A percentile compares a stretch with the other conserved stretches of the same genome.
phyloP scores from a whole-genome alignment of 2,797 vertebrate species.

The Erpetoichthys calabaricus region DNA sequence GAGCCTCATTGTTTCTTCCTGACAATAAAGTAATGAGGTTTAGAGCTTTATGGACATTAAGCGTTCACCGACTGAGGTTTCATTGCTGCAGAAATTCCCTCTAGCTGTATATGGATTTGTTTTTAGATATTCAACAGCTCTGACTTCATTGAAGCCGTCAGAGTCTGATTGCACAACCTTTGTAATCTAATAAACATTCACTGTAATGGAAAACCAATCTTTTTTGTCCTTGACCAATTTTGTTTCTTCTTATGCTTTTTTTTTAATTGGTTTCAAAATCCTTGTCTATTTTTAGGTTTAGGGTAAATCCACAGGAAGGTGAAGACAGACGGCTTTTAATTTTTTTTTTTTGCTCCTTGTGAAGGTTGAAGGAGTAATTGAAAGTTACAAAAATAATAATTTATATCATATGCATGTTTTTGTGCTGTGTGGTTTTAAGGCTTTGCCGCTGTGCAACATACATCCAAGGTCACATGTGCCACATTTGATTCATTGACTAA shows the following conservation, averaged over 20 bases:
- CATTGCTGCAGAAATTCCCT: conserved; percentile 2
- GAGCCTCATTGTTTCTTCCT: conserved; percentile 9
- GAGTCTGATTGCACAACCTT: conserved; percentile 11
- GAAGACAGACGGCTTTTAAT: neutral
- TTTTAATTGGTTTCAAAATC: conserved; percentile 16
- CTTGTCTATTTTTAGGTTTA: conserved; percentile 9
- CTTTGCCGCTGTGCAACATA: neutral
- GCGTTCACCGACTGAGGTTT: neutral
- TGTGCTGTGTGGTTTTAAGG: neutral
- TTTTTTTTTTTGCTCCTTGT: neutral
- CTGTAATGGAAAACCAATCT: conserved; percentile 18
- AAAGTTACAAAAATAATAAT: neutral
- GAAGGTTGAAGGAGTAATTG: no score
- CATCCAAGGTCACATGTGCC: neutral
- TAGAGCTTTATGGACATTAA: conserved; percentile 15
- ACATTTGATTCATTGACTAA: neutral
- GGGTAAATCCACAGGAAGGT: no score
- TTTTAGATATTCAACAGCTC: conserved; percentile 11
- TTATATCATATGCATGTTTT: neutral
- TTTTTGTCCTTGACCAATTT: conserved; percentile 34
- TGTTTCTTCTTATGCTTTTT: conserved; percentile 6
- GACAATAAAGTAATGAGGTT: conserved; percentile 17
- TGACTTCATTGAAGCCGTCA: conserved; percentile 25
- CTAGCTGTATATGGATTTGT: conserved; percentile 17
- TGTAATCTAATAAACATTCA: conserved; percentile 35